phyloP scores from a whole-genome alignment of 2,888 invertebrate genomes.

The Ceraclea dissimilis region DNA sequence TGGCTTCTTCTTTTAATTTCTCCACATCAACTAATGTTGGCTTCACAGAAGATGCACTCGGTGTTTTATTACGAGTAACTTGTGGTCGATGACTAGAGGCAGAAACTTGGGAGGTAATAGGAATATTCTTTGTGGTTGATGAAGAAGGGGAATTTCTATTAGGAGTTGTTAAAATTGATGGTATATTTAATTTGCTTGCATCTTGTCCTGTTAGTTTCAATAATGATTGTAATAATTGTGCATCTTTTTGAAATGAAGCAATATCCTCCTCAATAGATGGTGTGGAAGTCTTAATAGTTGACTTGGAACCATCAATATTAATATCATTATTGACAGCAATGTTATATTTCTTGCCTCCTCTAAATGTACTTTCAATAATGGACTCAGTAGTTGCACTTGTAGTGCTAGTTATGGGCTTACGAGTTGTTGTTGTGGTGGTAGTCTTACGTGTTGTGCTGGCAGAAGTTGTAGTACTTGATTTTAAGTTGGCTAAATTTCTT shows the following conservation, averaged over 20 bases:
- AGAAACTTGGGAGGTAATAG: conserved; percentile 21
- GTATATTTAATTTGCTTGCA: conserved; percentile 17
- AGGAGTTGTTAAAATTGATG: conserved; percentile 10
- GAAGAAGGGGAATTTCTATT: conserved; percentile 18
- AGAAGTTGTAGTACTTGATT: conserved; percentile 29
- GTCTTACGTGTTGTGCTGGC: conserved; percentile 23
- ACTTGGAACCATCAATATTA: conserved; percentile 19
- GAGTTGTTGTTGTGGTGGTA: conserved; percentile 25
- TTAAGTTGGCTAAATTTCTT: conserved; percentile 34
- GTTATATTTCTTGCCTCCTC: conserved; percentile 25
- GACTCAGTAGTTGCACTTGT: conserved; percentile 19
- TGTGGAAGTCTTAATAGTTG: conserved; percentile 5
- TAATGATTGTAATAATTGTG: conserved; percentile 29
- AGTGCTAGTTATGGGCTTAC: conserved; percentile 22
- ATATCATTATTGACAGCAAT: conserved; percentile 26
- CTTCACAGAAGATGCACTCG: conserved; percentile 33
- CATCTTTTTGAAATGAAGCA: conserved; percentile 28
- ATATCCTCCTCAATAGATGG: conserved; percentile 27
- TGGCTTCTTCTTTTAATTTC: conserved; percentile 46
- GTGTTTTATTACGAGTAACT: conserved; percentile 28
- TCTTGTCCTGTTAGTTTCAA: conserved; percentile 26
- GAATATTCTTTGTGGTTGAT: conserved; percentile 32
- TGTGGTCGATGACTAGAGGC: conserved; percentile 26
- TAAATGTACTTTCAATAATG: too few relatives aligned
- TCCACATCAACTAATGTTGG: conserved; percentile 37